phyloP scores from a whole-genome alignment of 2,113 vertebrate species.

The Odobenus rosmarus region DNA sequence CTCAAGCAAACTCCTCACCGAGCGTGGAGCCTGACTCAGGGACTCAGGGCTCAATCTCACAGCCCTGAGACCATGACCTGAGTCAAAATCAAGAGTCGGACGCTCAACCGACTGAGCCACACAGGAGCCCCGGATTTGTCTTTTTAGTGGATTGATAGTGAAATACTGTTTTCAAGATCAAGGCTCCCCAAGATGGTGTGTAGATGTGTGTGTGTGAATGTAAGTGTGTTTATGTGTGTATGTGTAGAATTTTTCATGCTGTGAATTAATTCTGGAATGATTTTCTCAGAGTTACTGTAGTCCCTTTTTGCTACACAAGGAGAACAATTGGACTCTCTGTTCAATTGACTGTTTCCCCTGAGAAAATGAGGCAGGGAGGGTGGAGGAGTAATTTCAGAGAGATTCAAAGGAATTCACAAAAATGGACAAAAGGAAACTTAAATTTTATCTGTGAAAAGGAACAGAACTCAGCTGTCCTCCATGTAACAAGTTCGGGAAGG shows the following conservation, averaged over 20 bases:
- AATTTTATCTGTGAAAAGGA: slow-evolving; percentile 51
- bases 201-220: background rate
- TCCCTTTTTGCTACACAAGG: slow-evolving; percentile 4
- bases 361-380: background rate
- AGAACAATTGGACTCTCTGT: slow-evolving; percentile 56
- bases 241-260: background rate
- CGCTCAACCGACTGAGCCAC: background rate
- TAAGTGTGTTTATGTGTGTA: background rate
- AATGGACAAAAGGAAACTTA: slow-evolving; percentile 47
- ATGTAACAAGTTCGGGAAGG: background rate
- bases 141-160: background rate
- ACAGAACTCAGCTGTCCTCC: background rate
- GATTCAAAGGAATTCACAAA: slow-evolving; percentile 59
- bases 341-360: slow-evolving; percentile 13
- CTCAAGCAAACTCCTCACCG: background rate
- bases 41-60: background rate
- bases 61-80: background rate
- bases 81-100: background rate
- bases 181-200: background rate
- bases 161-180: background rate
- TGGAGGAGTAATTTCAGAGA: slow-evolving; percentile 44
- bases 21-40: background rate
- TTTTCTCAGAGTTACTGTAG: background rate
- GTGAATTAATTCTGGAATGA: slow-evolving; percentile 45
- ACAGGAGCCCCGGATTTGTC: background rate